Evolutionary conservation across 2,888 invertebrate genomes (phyloP).

Genomic region (Tachystola acroxantha): DNA sequence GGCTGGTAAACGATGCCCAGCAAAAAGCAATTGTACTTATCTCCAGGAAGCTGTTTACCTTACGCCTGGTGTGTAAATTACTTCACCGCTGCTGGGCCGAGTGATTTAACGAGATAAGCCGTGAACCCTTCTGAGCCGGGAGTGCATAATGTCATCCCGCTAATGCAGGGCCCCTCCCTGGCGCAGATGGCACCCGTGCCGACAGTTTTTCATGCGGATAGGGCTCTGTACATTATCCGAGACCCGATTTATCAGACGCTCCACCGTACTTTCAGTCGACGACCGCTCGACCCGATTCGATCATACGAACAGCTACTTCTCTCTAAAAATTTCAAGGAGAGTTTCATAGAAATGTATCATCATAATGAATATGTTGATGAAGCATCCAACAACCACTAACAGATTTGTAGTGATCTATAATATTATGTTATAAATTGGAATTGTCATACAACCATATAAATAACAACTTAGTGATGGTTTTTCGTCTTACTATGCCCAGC

Average conservation of each 20-base stretch:
- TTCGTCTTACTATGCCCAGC: no score
- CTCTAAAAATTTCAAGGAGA: no score
- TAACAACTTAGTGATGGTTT: no score
- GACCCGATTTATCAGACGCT: not conserved
- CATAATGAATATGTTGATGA: no score
- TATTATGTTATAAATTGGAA: no score
- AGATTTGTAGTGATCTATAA: no score
- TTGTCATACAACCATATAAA: no score
- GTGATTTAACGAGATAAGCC: slow-evolving; percentile 70
- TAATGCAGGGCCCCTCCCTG: slow-evolving; percentile 66
- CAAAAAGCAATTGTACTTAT: slow-evolving; percentile 38
- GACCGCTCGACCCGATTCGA: no score
- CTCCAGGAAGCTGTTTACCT: slow-evolving; percentile 48
- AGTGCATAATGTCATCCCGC: slow-evolving; percentile 75
- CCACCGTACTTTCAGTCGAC: no score
- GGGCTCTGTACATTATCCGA: not conserved
- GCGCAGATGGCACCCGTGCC: slow-evolving; percentile 70
- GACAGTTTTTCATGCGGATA: slow-evolving; percentile 57
- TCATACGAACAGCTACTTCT: no score
- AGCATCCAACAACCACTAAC: no score
- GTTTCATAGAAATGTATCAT: no score
- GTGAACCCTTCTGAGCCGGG: slow-evolving; percentile 49
- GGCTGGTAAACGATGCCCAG: slow-evolving; percentile 27
- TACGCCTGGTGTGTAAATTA: slow-evolving; percentile 47
- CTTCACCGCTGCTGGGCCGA: slow-evolving; percentile 36